These are phyloP conservation scores for Misgurnus anguillicaudatus DNA, from an alignment of 2,113 vertebrate genomes.

Conservation along the genomic window DNA sequence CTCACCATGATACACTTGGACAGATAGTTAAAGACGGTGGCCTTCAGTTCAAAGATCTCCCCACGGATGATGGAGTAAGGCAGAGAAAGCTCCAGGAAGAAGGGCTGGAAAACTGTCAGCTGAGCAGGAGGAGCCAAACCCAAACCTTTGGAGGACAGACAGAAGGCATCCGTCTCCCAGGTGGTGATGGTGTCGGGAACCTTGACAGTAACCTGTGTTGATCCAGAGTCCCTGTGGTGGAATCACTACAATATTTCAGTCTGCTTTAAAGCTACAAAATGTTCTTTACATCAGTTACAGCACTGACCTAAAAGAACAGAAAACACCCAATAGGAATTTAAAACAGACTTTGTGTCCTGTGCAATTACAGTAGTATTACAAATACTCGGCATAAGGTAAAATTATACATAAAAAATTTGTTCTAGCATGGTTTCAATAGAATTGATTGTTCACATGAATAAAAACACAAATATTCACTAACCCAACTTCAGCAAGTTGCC, in stretches of 20 bases:
- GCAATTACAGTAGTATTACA: background rate
- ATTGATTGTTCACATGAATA: background rate
- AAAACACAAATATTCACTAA: constrained; percentile 62
- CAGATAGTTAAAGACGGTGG: constrained; percentile 83
- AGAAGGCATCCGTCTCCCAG: constrained; percentile 85
- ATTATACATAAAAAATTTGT: background rate
- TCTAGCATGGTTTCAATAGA: background rate
- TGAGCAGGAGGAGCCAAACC: constrained; percentile 77
- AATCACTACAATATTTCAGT: background rate
- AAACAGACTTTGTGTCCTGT: background rate
- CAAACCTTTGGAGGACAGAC: constrained; percentile 76
- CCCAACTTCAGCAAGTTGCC: constrained; percentile 77
- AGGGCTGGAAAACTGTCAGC: constrained; percentile 82
- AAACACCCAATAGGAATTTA: background rate
- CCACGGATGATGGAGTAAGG: constrained; percentile 85
- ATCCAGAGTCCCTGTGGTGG: constrained; percentile 72
- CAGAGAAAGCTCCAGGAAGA: constrained; percentile 84
- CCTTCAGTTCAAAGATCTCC: constrained; percentile 83
- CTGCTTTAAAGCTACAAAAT: background rate
- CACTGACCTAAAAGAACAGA: background rate
- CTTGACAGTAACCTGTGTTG: constrained; percentile 66
- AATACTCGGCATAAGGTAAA: background rate
- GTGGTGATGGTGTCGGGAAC: constrained; percentile 86
- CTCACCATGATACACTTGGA: constrained; percentile 79
- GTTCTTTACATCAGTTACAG: background rate